Evolutionary conservation across 2,888 invertebrate species (phyloP).

Genomic region (Amblyteles armatorius): DNA sequence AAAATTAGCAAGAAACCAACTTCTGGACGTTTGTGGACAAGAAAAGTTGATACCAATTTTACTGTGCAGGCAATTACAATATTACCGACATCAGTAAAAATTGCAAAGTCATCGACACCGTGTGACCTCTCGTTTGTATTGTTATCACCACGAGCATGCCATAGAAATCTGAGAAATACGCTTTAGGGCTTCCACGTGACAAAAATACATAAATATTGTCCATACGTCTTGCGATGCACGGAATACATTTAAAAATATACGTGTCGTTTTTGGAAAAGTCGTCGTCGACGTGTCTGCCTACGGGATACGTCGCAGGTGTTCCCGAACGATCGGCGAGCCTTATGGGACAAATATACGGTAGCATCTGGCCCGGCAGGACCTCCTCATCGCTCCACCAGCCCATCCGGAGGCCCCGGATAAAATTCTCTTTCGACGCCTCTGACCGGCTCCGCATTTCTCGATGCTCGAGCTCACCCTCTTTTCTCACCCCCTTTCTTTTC

Average conservation of each 20-base stretch:
- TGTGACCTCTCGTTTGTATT: too few relatives aligned
- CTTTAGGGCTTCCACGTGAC: too few relatives aligned
- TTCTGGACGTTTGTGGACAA: too few relatives aligned
- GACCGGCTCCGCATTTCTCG: constrained; percentile 32
- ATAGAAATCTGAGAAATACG: too few relatives aligned
- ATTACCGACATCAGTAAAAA: too few relatives aligned
- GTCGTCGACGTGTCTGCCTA: background rate
- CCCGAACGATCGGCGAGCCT: constrained; percentile 2
- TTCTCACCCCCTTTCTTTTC: constrained; percentile 11
- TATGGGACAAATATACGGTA: constrained; percentile 42
- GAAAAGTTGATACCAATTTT: too few relatives aligned
- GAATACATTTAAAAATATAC: background rate
- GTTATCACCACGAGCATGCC: too few relatives aligned
- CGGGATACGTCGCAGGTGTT: constrained; percentile 23
- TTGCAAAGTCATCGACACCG: too few relatives aligned
- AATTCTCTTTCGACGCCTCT: constrained; percentile 36
- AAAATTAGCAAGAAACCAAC: too few relatives aligned
- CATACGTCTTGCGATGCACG: background rate
- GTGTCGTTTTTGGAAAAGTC: background rate
- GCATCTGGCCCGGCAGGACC: constrained; percentile 12
- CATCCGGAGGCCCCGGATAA: constrained; percentile 10
- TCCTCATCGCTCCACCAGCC: background rate
- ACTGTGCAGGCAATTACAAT: too few relatives aligned
- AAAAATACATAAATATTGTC: background rate
- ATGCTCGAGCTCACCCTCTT: constrained; percentile 35